These are phyloP conservation scores for Drosophila melanica DNA, from an alignment of 1,140 invertebrate species.

Conservation along the genomic window DNA sequence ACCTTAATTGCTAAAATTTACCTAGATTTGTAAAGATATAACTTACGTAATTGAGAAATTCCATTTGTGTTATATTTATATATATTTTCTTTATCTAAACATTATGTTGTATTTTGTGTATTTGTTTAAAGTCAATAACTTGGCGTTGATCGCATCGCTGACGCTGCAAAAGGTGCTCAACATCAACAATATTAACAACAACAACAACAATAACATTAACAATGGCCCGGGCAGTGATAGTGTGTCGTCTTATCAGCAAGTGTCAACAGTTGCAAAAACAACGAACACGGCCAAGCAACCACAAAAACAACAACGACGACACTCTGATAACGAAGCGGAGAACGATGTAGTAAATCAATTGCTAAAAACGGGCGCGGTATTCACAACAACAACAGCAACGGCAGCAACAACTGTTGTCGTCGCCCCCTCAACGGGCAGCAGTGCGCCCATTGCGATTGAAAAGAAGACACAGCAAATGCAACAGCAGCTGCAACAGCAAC, in stretches of 20 bases:
- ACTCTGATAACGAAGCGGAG: slow-evolving; percentile 63
- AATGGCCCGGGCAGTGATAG: slow-evolving; percentile 29
- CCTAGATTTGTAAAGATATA: no score
- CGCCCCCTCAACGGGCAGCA: slow-evolving; percentile 24
- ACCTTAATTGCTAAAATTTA: no score
- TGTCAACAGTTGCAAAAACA: slow-evolving; percentile 26
- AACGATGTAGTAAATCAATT: slow-evolving; percentile 66
- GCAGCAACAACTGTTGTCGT: slow-evolving; percentile 37
- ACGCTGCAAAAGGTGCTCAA: slow-evolving; percentile 76
- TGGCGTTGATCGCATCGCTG: slow-evolving; percentile 69
- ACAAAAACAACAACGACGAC: slow-evolving; percentile 61
- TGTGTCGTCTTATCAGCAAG: slow-evolving; percentile 32
- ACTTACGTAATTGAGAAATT: not conserved
- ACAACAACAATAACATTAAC: slow-evolving; percentile 34
- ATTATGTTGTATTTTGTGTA: slow-evolving; percentile 19
- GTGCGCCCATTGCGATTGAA: slow-evolving; percentile 66
- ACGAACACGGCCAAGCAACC: slow-evolving; percentile 39
- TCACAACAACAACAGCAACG: slow-evolving; percentile 53
- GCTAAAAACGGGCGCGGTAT: slow-evolving; percentile 69
- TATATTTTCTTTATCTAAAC: slow-evolving; percentile 5
- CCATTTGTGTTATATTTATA: not conserved
- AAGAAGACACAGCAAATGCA: slow-evolving; percentile 49
- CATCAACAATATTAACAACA: slow-evolving; percentile 70
- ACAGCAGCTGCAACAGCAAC: slow-evolving; percentile 46
- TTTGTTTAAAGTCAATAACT: slow-evolving; percentile 61